Percentiles rank a stretch among this genome's conserved stretches.
Conservation (phyloP, 1,140 invertebrate species). For the Chironomus striatipennis region DNA sequence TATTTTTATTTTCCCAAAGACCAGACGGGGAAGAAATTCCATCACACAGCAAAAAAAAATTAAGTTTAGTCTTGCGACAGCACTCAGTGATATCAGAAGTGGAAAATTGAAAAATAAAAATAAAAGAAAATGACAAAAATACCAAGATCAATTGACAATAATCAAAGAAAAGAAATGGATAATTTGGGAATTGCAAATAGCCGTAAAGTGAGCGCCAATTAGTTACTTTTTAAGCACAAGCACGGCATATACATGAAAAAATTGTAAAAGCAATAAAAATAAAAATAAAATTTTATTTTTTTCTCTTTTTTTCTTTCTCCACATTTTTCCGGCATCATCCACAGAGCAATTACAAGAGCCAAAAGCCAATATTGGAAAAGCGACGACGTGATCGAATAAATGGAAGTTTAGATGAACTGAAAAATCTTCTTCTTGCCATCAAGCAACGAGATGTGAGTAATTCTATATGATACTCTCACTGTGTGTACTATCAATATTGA, state of each 20-base stretch:
- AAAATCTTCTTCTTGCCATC: neutral
- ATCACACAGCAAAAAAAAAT: neutral
- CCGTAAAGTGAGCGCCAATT: constrained; percentile 14
- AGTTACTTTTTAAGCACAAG: neutral
- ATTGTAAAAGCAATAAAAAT: neutral
- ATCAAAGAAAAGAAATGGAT: neutral
- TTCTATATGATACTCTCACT: no score
- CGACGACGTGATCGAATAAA: constrained; percentile 13
- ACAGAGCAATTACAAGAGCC: constrained; percentile 20
- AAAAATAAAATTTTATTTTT: neutral
- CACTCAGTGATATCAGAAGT: no score
- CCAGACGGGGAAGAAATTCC: neutral
- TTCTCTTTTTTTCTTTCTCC: no score
- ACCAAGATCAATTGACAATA: neutral
- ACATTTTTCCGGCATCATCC: no score
- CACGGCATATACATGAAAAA: no score
- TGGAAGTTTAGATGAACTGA: neutral
- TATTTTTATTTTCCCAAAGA: no score
- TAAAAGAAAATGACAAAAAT: constrained; percentile 10
- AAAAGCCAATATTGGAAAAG: constrained; percentile 21
- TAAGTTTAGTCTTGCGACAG: no score
- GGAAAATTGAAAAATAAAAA: neutral
- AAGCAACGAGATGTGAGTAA: constrained; percentile 17
- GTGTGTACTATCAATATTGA: no score
- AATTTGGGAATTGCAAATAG: neutral